phyloP scores from a whole-genome alignment of 2,888 invertebrate genomes.

The Camponotus fellah region DNA sequence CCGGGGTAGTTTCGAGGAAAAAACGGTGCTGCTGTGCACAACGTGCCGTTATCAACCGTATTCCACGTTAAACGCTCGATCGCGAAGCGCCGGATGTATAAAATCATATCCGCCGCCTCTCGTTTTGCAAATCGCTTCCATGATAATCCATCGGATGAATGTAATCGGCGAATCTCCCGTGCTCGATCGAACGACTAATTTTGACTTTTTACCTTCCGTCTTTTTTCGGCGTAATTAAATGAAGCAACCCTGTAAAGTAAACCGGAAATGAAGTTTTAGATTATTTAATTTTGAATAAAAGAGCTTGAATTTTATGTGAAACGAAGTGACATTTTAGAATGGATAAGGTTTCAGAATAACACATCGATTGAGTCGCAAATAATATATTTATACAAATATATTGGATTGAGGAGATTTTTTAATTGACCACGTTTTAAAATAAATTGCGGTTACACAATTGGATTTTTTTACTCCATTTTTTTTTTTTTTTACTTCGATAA shows the following conservation, averaged over 20 bases:
- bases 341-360: background rate
- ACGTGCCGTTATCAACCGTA: conserved; percentile 43
- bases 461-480: background rate
- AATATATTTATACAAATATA: background rate
- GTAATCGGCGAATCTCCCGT: background rate
- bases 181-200: too few species aligned
- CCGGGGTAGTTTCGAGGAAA: conserved; percentile 42
- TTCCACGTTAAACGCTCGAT: conserved; percentile 52
- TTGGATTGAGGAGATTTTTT: too few species aligned
- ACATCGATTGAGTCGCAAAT: background rate
- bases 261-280: background rate
- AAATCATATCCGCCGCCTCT: conserved; percentile 1
- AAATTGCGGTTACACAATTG: background rate
- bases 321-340: background rate
- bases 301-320: background rate
- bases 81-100: conserved; percentile 16
- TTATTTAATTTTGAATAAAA: background rate
- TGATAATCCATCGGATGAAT: background rate
- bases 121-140: conserved; percentile 28
- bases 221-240: background rate
- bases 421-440: too few species aligned
- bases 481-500: too few species aligned
- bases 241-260: background rate
- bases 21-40: background rate
- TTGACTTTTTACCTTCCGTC: background rate